A percentile compares a stretch with the other conserved stretches of the same genome.
Conservation (phyloP, 2,113 vertebrate genomes). For the Megaleporinus macrocephalus region DNA sequence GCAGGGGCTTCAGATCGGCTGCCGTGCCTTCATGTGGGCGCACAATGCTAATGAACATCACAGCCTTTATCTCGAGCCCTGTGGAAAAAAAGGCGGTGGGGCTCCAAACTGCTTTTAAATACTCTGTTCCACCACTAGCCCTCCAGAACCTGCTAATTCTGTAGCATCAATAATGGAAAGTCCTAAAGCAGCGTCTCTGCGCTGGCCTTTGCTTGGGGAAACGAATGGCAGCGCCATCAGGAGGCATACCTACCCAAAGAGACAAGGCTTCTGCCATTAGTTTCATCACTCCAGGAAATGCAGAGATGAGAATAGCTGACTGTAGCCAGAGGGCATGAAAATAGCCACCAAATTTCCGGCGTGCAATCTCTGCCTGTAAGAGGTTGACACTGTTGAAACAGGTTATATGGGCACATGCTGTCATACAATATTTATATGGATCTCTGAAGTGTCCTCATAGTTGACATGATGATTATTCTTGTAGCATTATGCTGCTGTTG, state of each 20-base stretch:
- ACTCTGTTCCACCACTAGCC: neutral
- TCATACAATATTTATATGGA: conserved; percentile 40
- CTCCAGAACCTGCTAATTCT: conserved; percentile 16
- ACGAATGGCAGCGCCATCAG: neutral
- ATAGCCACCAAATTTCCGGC: conserved; percentile 49
- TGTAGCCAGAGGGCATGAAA: conserved; percentile 32
- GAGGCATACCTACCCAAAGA: neutral
- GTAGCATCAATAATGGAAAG: conserved; percentile 32
- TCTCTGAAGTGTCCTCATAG: conserved; percentile 27
- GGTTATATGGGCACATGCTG: neutral
- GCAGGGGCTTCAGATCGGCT: conserved; percentile 43
- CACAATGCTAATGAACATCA: conserved; percentile 60
- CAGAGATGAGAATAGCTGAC: conserved; percentile 30
- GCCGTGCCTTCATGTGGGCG: conserved; percentile 38
- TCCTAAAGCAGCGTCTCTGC: neutral
- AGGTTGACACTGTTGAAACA: neutral
- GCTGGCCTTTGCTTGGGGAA: neutral
- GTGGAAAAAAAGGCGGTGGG: neutral
- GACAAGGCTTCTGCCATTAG: conserved; percentile 26
- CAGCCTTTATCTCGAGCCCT: conserved; percentile 20
- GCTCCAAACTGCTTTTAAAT: neutral
- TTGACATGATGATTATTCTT: neutral
- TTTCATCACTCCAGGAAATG: conserved; percentile 31
- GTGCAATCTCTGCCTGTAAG: conserved; percentile 42
- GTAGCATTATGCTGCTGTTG: neutral